Evolutionary conservation across 2,888 invertebrate genomes (phyloP), one percentile per base, ranked within the genome.

Genomic region (Agrotis segetum): DNA sequence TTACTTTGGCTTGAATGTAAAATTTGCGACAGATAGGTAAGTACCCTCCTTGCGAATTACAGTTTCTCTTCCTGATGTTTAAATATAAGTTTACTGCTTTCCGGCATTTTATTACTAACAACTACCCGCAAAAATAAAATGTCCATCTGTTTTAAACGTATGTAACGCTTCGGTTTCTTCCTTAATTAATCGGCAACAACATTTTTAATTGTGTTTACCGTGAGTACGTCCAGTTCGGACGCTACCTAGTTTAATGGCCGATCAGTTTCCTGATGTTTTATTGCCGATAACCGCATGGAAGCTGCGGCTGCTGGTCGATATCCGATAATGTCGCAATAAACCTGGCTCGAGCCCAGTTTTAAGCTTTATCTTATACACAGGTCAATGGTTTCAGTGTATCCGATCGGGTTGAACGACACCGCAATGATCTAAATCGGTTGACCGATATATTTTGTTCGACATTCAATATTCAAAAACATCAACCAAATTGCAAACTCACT

Each of bases 351-450:
- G 83, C 88, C 86, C 87, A 90, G 85, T 89, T 89, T 86, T 82
- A 74, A 82, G 83, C 85, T 90, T 92, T 93, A 94, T 92, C 92
- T 88, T 82, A 75, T 56, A 79, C 53, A 79, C 90, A 85, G 93
- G 91, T 93, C 93, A 92, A 90, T 86, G 91, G 81, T 90, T 88
- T 86, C 85, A 78, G 73, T 83, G 86, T 85, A 85, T 85, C 83
- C 86, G 83, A 83, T 60, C 74, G 86, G 84, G 91, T 87, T 92
- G 89, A 92, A 89, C 77, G 89, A 86, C 91, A 89, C 79, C 76
- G 71, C 56, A 69, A 60, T 74, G 76, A 63, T 85, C 88, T 89
- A 90, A 89, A 89, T 89, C 88, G 88, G 85, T 77, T 83, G 88
- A 88, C 82, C 88, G 89, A 87, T 90, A 88, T 89, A n/a, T 40